These are phyloP conservation scores for Alligator sinensis DNA, from an alignment of 2,113 vertebrate species.

Conservation along the genomic window DNA sequence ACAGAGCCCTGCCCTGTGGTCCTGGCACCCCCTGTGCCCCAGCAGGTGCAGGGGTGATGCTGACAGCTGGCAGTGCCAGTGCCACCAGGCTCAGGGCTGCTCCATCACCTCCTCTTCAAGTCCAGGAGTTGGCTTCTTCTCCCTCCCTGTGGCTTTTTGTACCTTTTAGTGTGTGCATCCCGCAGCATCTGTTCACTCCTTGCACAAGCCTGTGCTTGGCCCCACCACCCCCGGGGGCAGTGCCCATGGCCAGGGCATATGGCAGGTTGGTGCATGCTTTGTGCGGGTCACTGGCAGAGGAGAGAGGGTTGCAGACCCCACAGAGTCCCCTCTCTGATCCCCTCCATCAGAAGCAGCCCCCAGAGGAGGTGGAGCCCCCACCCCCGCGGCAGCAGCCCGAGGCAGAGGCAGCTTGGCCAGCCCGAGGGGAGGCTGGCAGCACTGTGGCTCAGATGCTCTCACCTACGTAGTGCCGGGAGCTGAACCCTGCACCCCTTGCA, in stretches of 20 bases:
- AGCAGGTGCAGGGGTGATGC: too few species aligned
- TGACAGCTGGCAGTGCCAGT: background rate
- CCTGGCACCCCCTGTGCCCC: too few species aligned
- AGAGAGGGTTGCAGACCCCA: too few species aligned
- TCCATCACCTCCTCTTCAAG: background rate
- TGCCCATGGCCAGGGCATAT: background rate
- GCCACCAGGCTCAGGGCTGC: background rate
- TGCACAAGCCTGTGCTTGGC: accelerated
- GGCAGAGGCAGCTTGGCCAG: background rate
- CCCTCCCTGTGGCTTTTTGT: background rate
- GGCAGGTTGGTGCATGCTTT: background rate
- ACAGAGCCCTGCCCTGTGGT: too few species aligned
- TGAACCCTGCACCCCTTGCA: background rate
- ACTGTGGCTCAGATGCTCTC: background rate
- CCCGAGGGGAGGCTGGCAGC: accelerated
- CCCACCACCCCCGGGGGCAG: too few species aligned
- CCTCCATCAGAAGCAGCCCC: background rate
- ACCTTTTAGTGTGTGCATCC: accelerated
- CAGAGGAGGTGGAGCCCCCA: accelerated
- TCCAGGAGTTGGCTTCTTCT: background rate
- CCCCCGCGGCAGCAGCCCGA: accelerated
- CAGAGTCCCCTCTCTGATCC: background rate
- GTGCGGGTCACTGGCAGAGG: background rate
- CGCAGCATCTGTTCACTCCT: background rate
- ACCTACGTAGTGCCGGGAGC: accelerated